A percentile compares a stretch with the other conserved stretches of the same genome.
phyloP scores from a whole-genome alignment of 2,888 invertebrate species.

The Vanessa cardui region DNA sequence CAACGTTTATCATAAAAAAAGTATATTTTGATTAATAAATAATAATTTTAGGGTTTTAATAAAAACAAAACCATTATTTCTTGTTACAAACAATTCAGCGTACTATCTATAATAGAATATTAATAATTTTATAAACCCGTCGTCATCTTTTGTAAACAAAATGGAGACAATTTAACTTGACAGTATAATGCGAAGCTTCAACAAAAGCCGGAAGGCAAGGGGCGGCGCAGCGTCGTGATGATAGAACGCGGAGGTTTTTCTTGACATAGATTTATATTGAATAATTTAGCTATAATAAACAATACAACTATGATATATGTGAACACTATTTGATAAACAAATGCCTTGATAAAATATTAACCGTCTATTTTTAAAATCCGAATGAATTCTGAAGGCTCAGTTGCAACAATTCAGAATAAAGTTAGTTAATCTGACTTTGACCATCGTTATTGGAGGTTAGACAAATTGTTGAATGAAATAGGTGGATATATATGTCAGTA shows the following conservation, averaged over 20 bases:
- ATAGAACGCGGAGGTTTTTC: constrained; percentile 49
- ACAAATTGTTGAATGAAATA: too few relatives aligned
- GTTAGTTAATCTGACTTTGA: too few relatives aligned
- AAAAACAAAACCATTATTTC: background rate
- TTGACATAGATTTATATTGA: constrained; percentile 35
- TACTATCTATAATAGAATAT: background rate
- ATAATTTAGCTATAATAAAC: constrained; percentile 27
- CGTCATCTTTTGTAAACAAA: constrained; percentile 1
- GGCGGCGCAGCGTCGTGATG: constrained; percentile 42
- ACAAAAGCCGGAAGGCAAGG: constrained; percentile 54
- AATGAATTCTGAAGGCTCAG: background rate
- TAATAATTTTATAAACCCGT: background rate
- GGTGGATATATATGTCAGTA: too few relatives aligned
- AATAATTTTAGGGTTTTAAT: too few relatives aligned
- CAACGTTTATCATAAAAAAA: too few relatives aligned
- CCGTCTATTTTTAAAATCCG: background rate
- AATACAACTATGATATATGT: constrained; percentile 8
- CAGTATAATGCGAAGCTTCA: constrained; percentile 22
- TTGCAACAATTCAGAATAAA: background rate
- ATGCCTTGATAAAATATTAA: background rate
- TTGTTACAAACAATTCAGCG: background rate
- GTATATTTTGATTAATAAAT: too few relatives aligned
- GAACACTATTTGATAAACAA: background rate
- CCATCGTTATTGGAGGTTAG: too few relatives aligned
- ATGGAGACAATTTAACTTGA: constrained; percentile 26